Evolutionary conservation across 2,888 invertebrate species (phyloP).

Genomic region (Ichneumoninae sp.): DNA sequence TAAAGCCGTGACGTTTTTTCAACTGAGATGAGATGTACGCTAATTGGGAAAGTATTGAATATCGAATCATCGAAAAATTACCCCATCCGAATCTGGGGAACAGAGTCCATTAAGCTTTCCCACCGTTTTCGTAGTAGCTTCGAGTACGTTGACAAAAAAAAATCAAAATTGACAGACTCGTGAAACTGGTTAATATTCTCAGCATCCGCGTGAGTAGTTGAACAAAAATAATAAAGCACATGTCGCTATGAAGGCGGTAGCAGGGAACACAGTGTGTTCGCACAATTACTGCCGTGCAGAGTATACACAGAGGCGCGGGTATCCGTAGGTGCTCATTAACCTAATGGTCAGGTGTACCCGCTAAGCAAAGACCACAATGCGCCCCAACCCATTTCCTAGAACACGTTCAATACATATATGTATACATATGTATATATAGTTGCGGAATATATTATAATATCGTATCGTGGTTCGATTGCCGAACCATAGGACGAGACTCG

Average conservation of each 20-base stretch:
- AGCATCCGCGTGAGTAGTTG: constrained; percentile 15
- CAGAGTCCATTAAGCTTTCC: constrained; percentile 4
- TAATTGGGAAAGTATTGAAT: background rate
- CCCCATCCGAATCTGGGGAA: background rate
- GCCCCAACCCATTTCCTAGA: constrained; percentile 59
- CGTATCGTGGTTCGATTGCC: constrained; percentile 31
- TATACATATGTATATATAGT: constrained; percentile 12
- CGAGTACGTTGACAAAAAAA: background rate
- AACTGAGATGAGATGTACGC: background rate
- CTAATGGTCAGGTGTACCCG: constrained; percentile 52
- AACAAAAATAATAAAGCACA: constrained; percentile 7
- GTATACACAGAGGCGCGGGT: background rate
- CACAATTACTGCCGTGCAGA: constrained; percentile 12
- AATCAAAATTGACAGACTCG: constrained; percentile 4
- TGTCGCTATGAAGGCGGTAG: background rate
- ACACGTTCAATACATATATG: constrained; percentile 31
- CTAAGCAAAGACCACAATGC: constrained; percentile 51
- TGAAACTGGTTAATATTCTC: constrained; percentile 33
- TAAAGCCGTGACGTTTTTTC: background rate
- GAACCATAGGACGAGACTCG: constrained; percentile 32
- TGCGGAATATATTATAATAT: constrained; percentile 33
- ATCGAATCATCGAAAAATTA: background rate
- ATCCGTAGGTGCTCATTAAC: constrained; percentile 60
- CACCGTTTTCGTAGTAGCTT: constrained; percentile 22
- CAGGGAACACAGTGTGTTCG: background rate